These are phyloP conservation scores for Spodoptera picta DNA, from an alignment of 2,888 invertebrate genomes.

Conservation along the genomic window DNA sequence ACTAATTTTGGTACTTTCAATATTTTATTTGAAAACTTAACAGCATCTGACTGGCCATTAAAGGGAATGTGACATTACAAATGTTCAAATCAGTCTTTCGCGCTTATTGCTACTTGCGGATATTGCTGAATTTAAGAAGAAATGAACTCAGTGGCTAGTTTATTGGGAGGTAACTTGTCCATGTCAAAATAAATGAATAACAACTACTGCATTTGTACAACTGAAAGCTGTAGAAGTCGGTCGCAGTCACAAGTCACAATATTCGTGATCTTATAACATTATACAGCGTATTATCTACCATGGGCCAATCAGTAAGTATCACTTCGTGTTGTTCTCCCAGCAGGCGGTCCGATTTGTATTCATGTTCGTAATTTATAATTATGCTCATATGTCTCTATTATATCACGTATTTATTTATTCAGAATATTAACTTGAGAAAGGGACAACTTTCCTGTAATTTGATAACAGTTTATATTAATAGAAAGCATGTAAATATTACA, in stretches of 20 bases:
- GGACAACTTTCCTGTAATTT: slow-evolving; percentile 43
- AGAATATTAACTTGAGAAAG: slow-evolving; percentile 46
- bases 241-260: slow-evolving; percentile 4
- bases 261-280: slow-evolving; percentile 19
- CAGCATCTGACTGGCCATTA: too few relatives aligned
- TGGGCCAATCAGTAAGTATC: slow-evolving; percentile 31
- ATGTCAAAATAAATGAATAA: too few relatives aligned
- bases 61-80: too few relatives aligned
- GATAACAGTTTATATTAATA: slow-evolving; percentile 39
- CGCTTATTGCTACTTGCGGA: too few relatives aligned
- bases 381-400: slow-evolving; percentile 34
- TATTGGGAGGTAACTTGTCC: too few relatives aligned
- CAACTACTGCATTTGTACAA: not conserved
- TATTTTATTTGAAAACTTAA: too few relatives aligned
- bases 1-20: too few relatives aligned
- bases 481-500: slow-evolving; percentile 52
- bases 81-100: too few relatives aligned
- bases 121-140: too few relatives aligned
- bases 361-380: slow-evolving; percentile 49
- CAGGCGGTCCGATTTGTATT: slow-evolving; percentile 50
- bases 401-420: slow-evolving; percentile 46
- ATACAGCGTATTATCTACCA: slow-evolving; percentile 14
- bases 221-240: not conserved
- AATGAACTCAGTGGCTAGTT: too few relatives aligned
- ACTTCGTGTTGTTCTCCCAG: slow-evolving; percentile 31